Evolutionary conservation across 2,797 vertebrate genomes (phyloP).

Genomic region (Melanotaenia parkinsoni): DNA sequence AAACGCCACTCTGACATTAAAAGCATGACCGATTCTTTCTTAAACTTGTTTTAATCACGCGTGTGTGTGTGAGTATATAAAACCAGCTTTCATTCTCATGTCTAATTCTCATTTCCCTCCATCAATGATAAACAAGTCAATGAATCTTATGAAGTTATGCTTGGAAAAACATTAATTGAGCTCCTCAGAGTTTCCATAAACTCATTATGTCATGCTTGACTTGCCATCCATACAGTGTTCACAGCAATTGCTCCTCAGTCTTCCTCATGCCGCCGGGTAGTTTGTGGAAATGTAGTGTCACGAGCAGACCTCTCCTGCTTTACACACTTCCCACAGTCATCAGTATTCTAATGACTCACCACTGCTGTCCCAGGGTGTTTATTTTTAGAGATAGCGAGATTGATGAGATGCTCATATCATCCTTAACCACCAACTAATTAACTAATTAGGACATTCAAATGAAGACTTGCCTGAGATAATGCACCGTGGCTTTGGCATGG

Average conservation of each 20-base stretch:
- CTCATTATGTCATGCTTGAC: conserved; percentile 75
- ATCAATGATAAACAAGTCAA: conserved; percentile 71
- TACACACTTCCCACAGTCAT: conserved; percentile 80
- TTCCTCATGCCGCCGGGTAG: conserved; percentile 56
- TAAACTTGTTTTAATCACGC: conserved; percentile 40
- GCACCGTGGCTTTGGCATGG: conserved; percentile 73
- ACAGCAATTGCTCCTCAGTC: conserved; percentile 62
- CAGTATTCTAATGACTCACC: conserved; percentile 85
- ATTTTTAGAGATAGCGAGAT: conserved; percentile 86
- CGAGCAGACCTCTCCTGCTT: conserved; percentile 69
- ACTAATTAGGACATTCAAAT: conserved; percentile 88
- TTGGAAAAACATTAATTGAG: conserved; percentile 71
- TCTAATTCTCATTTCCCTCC: conserved; percentile 65
- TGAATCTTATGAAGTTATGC: conserved; percentile 64
- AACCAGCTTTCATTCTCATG: conserved; percentile 55
- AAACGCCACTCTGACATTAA: conserved; percentile 11
- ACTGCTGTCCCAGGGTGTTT: conserved; percentile 78
- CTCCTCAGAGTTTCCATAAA: conserved; percentile 74
- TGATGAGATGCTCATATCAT: conserved; percentile 86
- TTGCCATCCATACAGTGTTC: conserved; percentile 72
- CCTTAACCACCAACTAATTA: conserved; percentile 89
- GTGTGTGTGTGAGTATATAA: conserved; percentile 23
- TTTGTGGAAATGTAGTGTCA: conserved; percentile 76
- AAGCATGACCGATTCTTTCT: conserved; percentile 24
- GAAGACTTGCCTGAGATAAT: conserved; percentile 84